phyloP scores from a whole-genome alignment of 2,797 vertebrate genomes.

The Microcaecilia unicolor region DNA sequence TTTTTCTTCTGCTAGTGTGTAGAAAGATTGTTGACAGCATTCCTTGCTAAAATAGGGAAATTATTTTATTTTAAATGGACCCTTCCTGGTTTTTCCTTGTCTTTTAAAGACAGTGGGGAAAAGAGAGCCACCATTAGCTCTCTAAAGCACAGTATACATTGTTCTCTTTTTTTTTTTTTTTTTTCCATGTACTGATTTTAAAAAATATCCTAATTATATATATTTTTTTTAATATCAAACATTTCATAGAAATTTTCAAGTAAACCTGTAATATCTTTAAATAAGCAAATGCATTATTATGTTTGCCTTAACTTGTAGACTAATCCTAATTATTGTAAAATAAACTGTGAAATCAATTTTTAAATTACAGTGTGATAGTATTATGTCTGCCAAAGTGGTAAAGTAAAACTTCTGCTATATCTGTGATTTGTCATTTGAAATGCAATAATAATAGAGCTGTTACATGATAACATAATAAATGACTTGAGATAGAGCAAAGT shows the following conservation, averaged over 20 bases:
- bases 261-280: constrained; percentile 60
- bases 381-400: too few species aligned
- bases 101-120: too few species aligned
- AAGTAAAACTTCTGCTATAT: too few species aligned
- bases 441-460: too few species aligned
- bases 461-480: too few species aligned
- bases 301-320: constrained; percentile 91
- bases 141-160: constrained; percentile 69
- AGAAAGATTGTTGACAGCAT: too few species aligned
- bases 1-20: too few species aligned
- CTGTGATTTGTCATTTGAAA: too few species aligned
- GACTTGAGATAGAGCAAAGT: too few species aligned
- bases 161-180: constrained; percentile 64
- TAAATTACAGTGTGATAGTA: constrained; percentile 41
- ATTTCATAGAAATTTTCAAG: constrained; percentile 59
- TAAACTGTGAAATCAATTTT: constrained; percentile 57
- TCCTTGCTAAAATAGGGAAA: too few species aligned
- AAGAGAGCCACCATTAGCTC: constrained; percentile 64
- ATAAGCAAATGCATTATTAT: constrained; percentile 73
- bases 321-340: constrained; percentile 72
- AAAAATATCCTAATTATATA: constrained; percentile 59
- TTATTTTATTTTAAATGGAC: constrained; percentile 45
- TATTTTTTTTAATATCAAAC: constrained; percentile 51
- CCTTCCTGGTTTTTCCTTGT: constrained; percentile 36
- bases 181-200: constrained; percentile 62